Percentiles rank a stretch among this genome's conserved stretches.
phyloP scores from a whole-genome alignment of 1,140 invertebrate species.

The Hycleus phaleratus region DNA sequence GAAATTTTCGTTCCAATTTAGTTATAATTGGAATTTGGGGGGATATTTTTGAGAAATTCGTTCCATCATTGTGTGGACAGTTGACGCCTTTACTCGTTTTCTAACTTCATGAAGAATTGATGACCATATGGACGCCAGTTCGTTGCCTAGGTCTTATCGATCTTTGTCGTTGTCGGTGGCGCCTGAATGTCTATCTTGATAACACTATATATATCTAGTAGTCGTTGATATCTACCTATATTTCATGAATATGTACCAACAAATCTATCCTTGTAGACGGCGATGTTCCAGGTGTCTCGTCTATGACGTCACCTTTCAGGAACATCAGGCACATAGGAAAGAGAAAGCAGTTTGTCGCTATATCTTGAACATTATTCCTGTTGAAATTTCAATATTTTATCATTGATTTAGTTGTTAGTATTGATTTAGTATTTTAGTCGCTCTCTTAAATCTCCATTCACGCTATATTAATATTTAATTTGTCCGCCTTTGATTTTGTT shows the following conservation, averaged over 20 bases:
- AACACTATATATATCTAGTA: neutral
- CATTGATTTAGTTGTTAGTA: too few relatives aligned
- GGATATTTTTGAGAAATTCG: too few relatives aligned
- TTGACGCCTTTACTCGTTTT: too few relatives aligned
- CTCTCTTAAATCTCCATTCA: too few relatives aligned
- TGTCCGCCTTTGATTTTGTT: conserved; percentile 2
- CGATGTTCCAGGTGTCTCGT: neutral
- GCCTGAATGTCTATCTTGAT: conserved; percentile 13
- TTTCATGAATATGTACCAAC: neutral
- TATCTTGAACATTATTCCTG: too few relatives aligned
- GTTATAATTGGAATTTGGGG: too few relatives aligned
- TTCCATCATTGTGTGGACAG: too few relatives aligned
- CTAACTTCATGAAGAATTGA: conserved; percentile 15
- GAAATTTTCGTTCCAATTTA: too few relatives aligned
- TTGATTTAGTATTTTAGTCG: too few relatives aligned
- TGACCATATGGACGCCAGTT: conserved; percentile 7
- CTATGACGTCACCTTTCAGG: conserved; percentile 11
- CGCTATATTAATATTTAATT: too few relatives aligned
- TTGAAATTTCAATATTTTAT: too few relatives aligned
- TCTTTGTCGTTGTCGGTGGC: conserved; percentile 9
- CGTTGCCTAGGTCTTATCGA: conserved; percentile 22
- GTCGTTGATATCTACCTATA: too few relatives aligned
- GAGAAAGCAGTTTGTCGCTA: conserved; percentile 3
- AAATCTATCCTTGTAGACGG: conserved; percentile 5
- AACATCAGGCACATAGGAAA: conserved; percentile 8